A percentile compares a stretch with the other conserved stretches of the same genome.
These are phyloP conservation scores for Mus musculus DNA, from an alignment of 2,113 vertebrate genomes.

Conservation along the genomic window GRCm39 chr9:32841501-32842000, in stretches of 20 bases:
- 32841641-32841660: background rate
- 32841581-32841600: background rate
- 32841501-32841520: background rate
- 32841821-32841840: background rate
- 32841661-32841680: background rate
- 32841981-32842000: background rate
- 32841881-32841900: too few species aligned
- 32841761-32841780: background rate
- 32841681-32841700: background rate
- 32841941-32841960: background rate
- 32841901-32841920: accelerated
- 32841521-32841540: background rate
- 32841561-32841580: too few species aligned
- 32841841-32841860: background rate
- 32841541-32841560: background rate
- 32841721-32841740: background rate
- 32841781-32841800: background rate
- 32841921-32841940: accelerated
- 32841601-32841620: background rate
- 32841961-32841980: background rate
- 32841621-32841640: background rate
- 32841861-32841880: too few species aligned
- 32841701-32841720: background rate
- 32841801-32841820: background rate
- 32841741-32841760: background rate